These are phyloP conservation scores for Florisuga fusca DNA, from an alignment of 2,797 vertebrate species.

Conservation along the genomic window DNA sequence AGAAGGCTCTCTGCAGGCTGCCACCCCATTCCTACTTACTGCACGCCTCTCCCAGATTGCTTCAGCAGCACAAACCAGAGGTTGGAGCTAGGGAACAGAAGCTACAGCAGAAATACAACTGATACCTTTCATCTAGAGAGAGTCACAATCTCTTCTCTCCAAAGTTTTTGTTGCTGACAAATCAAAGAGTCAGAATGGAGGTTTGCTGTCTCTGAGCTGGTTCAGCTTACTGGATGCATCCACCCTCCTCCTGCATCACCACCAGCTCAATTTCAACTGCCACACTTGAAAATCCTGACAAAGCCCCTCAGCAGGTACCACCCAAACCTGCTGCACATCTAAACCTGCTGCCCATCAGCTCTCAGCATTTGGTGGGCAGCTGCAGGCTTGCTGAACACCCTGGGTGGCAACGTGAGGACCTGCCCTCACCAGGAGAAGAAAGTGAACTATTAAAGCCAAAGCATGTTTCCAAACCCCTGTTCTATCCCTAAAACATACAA, in stretches of 20 bases:
- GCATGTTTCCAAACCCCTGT: not conserved
- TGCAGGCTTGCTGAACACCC: not conserved
- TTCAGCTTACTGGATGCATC: not conserved
- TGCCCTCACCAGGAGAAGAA: not conserved
- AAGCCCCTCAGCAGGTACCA: not conserved
- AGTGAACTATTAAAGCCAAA: not conserved
- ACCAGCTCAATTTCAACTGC: not conserved
- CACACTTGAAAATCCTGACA: not conserved
- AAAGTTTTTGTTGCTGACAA: not conserved
- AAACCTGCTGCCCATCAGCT: no score
- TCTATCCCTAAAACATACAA: not conserved
- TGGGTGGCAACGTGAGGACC: not conserved
- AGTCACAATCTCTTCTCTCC: not conserved
- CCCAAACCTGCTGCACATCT: not conserved
- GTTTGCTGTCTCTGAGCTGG: not conserved
- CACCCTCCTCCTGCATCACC: not conserved
- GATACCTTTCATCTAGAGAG: not conserved
- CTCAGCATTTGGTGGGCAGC: not conserved
- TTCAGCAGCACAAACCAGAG: not conserved
- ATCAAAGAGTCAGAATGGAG: not conserved
- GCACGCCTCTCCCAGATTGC: rapidly evolving
- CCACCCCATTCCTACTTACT: not conserved
- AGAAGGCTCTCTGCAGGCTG: not conserved
- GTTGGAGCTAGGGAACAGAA: not conserved
- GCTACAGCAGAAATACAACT: not conserved